These are phyloP conservation scores for Ochotona curzoniae DNA, from an alignment of 2,113 vertebrate genomes.

Conservation along the genomic window DNA sequence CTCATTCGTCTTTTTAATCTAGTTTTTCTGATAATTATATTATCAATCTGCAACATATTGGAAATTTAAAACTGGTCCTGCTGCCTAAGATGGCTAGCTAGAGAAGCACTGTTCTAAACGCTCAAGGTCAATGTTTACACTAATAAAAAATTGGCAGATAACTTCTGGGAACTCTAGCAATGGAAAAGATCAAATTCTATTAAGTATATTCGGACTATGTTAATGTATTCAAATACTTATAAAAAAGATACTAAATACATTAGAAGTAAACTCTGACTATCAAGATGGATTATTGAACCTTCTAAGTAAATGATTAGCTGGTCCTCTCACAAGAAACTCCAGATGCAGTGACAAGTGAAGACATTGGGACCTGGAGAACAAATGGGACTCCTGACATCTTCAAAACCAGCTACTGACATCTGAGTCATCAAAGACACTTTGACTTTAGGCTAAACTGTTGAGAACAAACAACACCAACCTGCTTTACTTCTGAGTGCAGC, in stretches of 20 bases:
- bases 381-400: conserved; percentile 11
- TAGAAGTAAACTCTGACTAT: not conserved
- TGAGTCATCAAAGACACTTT: not conserved
- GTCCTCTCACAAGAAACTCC: not conserved
- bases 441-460: conserved; percentile 7
- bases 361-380: not conserved
- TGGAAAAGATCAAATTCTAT: conserved; percentile 2
- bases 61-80: not conserved
- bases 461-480: conserved; percentile 44
- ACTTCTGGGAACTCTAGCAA: conserved; percentile 15
- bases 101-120: conserved; percentile 19
- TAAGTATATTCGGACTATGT: not conserved
- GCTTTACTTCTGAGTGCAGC: conserved; percentile 33
- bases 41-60: not conserved
- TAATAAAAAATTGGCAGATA: not conserved
- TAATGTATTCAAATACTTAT: conserved; percentile 31
- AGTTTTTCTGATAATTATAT: conserved; percentile 43
- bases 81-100: not conserved
- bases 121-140: not conserved
- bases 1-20: conserved; percentile 14
- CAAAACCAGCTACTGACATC: not conserved
- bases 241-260: not conserved
- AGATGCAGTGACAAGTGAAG: not conserved
- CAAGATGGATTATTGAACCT: conserved; percentile 26
- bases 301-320: not conserved